Evolutionary conservation across 2,888 invertebrate genomes (phyloP), one percentile per base, ranked within the genome.

Genomic region (Acronicta aceris): DNA sequence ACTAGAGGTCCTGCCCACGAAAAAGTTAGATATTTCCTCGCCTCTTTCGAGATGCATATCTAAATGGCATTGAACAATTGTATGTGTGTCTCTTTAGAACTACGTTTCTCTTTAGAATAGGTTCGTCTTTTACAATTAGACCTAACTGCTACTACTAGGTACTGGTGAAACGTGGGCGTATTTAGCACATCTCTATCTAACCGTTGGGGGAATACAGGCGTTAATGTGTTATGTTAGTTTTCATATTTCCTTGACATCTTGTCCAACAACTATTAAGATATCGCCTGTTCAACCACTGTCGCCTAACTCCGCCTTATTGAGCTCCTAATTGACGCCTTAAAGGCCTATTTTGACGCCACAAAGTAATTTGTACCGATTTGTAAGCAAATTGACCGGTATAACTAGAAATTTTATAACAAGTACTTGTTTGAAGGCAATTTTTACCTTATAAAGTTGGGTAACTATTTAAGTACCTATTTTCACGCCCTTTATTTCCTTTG

Each of bases 321-420:
- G 49, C 9, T 30, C 46, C 42, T 69, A 78, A 76, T 78, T 58
- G 71, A 58, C 48, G 48, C 7, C 50, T 54, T 78, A 62, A 59
- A 51, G 48, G 33, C 59, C 59, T 15, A 74, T 79, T 81, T 85
- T 82, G 80, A 82, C 84, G 73, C 82, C 74, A 58, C 36, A 38
- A 51, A 63, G 65, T 77, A 76, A 81, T 81, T 82, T 76, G 81
- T 78, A 77, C 59, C 80, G 66, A 83, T 85, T 83, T 81, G 79
- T 75, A 81, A 65, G 84, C 77, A 82, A 84, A 84, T 83, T 74
- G 71, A 74, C 74, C 63, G 55, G 74, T 69, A 67, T 51, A 17
- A 55, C 57, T 59, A 59, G 72, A 72, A 67, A 57, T 63, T 49
- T 13, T 46, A 41, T 63, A 53, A 65, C 46, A 1, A 58, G 17